phyloP scores from a whole-genome alignment of 2,797 vertebrate genomes.

The Pelochelys cantorii region DNA sequence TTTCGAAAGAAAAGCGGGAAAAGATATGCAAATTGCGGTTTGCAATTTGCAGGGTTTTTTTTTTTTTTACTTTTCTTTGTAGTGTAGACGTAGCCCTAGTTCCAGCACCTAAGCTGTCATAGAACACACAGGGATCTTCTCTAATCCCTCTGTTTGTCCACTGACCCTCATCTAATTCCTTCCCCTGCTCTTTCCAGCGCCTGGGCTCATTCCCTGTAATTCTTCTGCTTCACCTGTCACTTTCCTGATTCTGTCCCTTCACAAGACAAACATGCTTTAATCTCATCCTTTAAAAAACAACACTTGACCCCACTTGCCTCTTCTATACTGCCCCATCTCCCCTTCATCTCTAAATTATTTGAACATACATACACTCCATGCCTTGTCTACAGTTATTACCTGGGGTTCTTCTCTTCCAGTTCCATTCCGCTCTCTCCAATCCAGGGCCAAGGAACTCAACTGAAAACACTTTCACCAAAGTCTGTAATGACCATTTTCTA shows the following conservation, averaged over 20 bases:
- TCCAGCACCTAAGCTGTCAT: no score
- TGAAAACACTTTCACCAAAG: neutral
- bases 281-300: neutral
- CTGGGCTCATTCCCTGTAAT: neutral
- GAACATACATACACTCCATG: neutral
- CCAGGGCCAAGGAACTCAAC: neutral
- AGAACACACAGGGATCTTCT: no score
- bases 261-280: accelerated
- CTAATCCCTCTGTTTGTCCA: neutral
- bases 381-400: neutral
- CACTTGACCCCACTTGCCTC: neutral
- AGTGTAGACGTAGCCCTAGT: no score
- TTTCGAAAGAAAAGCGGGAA: no score
- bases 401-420: neutral
- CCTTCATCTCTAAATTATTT: neutral
- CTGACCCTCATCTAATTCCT: neutral
- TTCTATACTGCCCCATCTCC: accelerated
- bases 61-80: no score
- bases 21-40: no score
- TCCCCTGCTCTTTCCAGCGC: neutral
- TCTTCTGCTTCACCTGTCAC: accelerated
- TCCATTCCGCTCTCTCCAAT: neutral
- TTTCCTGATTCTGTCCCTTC: accelerated
- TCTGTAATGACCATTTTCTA: accelerated
- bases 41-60: no score